Base-by-base conservation (phyloP, 2,113 vertebrate genomes). In the Heterotilapia buettikoferi region DNA sequence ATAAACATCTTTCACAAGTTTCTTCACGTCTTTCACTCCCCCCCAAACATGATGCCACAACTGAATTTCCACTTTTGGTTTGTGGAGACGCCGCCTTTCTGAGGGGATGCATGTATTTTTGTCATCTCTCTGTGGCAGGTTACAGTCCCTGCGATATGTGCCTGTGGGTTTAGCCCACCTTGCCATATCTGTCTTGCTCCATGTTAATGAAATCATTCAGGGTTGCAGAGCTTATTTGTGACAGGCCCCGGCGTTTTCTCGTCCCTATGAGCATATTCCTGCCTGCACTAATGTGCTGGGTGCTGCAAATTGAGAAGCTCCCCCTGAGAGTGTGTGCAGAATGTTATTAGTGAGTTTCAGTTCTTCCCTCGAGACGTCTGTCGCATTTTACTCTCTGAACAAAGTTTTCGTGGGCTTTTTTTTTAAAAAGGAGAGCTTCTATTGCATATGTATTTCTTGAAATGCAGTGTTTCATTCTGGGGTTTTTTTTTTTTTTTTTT, bases 131-230 rank as follows among this genome's bases (percentile, higher is more conserved):
- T 57, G 57, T 57, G 57, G 53, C 73, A 90, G 61, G 47, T 90
- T 91, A 59, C 87, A 84, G 68, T 85, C 53, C 43, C 84, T 40
- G 18, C 5, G 16, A 80, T 88, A 45, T 2, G 50, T 29, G 71
- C 86, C 26, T 87, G 78, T 86, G 86, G 89, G 79, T 84, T 91
- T 59, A 88, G 84, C 78, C 80, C 66, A 24, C 8, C 50, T 79
- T 76, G 33, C 47, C 29, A 66, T 76, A 85, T 92, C 52, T 81
- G 45, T 88, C 84, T 86, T 47, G 54, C 84, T 73, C 61, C 45
- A 6, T 21, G 38, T 88, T 90, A 92, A 92, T 93, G 43, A 92
- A 93, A 89, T 94, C 59, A 78, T 83, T 93, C 86, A 86, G 53
- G 71, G 82, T 61, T 84, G 83, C 33, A 21, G 50, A 5, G 85